Evolutionary conservation across 2,888 invertebrate species (phyloP), one percentile per base, ranked within the genome.

Genomic region (Rapana venosa): DNA sequence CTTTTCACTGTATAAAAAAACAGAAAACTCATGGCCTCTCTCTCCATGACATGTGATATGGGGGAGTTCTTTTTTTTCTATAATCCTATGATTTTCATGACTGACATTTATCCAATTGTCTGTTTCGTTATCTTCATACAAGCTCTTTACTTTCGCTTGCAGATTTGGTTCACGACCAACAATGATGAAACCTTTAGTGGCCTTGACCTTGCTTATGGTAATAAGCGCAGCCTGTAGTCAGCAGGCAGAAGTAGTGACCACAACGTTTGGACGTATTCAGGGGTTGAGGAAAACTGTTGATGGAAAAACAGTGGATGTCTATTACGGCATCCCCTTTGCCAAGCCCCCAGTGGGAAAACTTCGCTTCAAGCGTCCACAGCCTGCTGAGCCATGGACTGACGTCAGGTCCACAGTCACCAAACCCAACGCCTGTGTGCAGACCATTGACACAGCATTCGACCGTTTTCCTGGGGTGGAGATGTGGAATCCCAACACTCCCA

Each of bases 401-500:
- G 97, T 98, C 20, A 96, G 98, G 87, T 98, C 98, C 96, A 98
- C 98, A 61, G 98, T 97, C 4, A 97, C 97, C 83, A 97, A 98
- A 96, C 98, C 98, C 79, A 98, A 98, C 95, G 98, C 98, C 93
- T 98, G 98, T 96, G 95, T 86, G 84, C 98, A 98, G 96, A 98
- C 98, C 96, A 97, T 98, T 93, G 98, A 98, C 61, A 58, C 70
- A 0, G n/a, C 22, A 0, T 91, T 91, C n/a, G 77, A 86, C 61
- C 35, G 66, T 58, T 32, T 84, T 11, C 61, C 98, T 92, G 98
- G 98, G 58, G 98, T 98, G 95, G 98, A 98, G 95, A 98, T 98
- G 98, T 99, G 99, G 99, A 98, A 99, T 96, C 98, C 98, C 0
- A 99, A 98, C 95, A 98, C 98, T 26, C 98, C 98, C 96, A 97